Evolutionary conservation across 2,113 vertebrate species (phyloP).

Genomic region (Oryzias woworae): DNA sequence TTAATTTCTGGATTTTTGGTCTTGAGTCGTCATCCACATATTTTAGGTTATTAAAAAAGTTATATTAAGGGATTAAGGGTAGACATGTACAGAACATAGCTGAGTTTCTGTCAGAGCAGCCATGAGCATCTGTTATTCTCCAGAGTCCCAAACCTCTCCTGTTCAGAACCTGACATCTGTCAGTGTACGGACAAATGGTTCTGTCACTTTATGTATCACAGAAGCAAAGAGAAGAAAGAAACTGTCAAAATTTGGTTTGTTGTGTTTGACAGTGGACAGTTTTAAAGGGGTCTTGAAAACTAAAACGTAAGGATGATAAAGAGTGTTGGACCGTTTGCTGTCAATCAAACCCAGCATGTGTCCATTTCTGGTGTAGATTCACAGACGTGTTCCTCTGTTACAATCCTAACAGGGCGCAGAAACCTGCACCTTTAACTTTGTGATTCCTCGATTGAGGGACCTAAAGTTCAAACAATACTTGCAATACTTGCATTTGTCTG

Average conservation of each 20-base stretch:
- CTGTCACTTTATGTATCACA: conserved; percentile 29
- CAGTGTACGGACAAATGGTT: conserved; percentile 55
- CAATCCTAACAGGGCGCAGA: conserved; percentile 4
- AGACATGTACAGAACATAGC: too few relatives aligned
- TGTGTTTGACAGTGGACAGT: too few relatives aligned
- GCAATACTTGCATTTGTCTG: conserved; percentile 31
- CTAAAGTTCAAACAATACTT: conserved; percentile 19
- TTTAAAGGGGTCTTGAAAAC: too few relatives aligned
- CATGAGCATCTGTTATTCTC: too few relatives aligned
- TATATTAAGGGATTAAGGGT: too few relatives aligned
- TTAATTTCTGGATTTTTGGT: too few relatives aligned
- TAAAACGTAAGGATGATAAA: too few relatives aligned
- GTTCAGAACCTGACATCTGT: conserved; percentile 40
- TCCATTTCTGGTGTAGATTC: not conserved
- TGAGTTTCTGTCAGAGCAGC: too few relatives aligned
- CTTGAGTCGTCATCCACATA: too few relatives aligned
- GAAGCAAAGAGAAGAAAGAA: conserved; percentile 4
- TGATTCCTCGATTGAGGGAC: conserved; percentile 8
- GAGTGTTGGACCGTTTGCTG: too few relatives aligned
- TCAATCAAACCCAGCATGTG: too few relatives aligned
- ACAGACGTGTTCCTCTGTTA: conserved; percentile 32
- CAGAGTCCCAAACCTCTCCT: conserved; percentile 3
- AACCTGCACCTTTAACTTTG: conserved; percentile 31
- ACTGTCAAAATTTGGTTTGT: not conserved
- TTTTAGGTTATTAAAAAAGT: too few relatives aligned